A percentile compares a stretch with the other conserved stretches of the same genome.
Evolutionary conservation across 2,888 invertebrate genomes (phyloP).

Genomic region (Hirtodrosophila cameraria): DNA sequence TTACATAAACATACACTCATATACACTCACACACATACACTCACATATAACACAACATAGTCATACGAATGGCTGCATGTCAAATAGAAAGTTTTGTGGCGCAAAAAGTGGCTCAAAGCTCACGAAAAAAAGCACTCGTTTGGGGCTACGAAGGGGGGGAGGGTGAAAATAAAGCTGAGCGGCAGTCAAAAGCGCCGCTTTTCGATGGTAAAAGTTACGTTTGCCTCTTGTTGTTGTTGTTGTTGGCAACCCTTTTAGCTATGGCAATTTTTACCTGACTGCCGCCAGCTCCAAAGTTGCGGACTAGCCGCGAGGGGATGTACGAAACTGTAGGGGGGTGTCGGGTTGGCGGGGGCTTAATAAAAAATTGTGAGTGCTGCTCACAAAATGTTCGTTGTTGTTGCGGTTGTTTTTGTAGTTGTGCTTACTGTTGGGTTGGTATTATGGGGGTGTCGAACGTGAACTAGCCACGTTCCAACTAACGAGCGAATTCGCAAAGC

Average conservation of each 20-base stretch:
- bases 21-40: constrained; percentile 18
- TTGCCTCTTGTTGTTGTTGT: constrained; percentile 35
- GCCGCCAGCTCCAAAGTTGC: constrained; percentile 45
- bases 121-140: constrained; percentile 33
- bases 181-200: constrained; percentile 69
- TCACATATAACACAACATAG: constrained; percentile 27
- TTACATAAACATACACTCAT: constrained; percentile 14
- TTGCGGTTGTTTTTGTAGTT: constrained; percentile 4
- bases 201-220: constrained; percentile 64
- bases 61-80: constrained; percentile 72
- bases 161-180: constrained; percentile 13
- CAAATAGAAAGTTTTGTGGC: constrained; percentile 74
- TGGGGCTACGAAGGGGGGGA: not conserved
- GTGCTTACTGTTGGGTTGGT: not conserved
- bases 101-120: constrained; percentile 59
- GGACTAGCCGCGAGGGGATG: constrained; percentile 8
- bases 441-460: not conserved
- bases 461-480: constrained; percentile 35
- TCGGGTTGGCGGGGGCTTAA: not conserved
- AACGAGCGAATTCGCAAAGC: constrained; percentile 48
- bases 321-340: not conserved
- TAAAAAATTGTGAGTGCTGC: constrained; percentile 34
- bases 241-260: constrained; percentile 66
- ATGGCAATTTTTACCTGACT: constrained; percentile 52
- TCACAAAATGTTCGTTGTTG: constrained; percentile 26